Conservation (phyloP, 2,113 vertebrate species). For the Macroglossus sobrinus region DNA sequence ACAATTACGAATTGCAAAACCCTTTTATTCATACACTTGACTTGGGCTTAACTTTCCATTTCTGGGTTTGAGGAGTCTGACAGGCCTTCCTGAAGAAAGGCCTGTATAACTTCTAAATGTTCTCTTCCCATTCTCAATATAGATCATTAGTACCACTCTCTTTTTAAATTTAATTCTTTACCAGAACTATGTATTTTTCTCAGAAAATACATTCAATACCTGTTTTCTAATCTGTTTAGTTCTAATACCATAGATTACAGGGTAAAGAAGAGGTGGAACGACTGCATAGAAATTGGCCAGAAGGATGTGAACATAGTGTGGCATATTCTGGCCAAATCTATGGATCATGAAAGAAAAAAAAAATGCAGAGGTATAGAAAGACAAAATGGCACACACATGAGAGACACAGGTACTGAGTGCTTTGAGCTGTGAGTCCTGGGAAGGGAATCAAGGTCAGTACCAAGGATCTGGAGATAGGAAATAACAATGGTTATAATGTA, state of each 20-base stretch:
- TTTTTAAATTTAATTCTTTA: neutral
- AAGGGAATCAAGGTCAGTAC: constrained; percentile 3
- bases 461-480: constrained; percentile 27
- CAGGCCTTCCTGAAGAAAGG: neutral
- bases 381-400: constrained; percentile 7
- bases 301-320: neutral
- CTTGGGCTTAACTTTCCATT: neutral
- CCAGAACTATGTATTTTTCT: neutral
- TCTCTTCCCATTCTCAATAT: neutral
- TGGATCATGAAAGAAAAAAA: constrained; percentile 33
- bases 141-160: neutral
- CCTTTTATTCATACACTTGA: neutral
- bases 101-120: neutral
- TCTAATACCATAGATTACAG: neutral
- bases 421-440: neutral
- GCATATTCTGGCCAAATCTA: neutral
- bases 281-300: constrained; percentile 2
- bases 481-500: neutral
- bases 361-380: neutral
- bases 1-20: neutral
- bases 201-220: neutral
- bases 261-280: neutral
- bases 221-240: neutral
- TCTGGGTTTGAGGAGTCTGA: neutral
- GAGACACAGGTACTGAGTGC: constrained; percentile 31